Conservation (phyloP, 92 coral and sea anemone genomes). For the Phenganax subtilis region DNA sequence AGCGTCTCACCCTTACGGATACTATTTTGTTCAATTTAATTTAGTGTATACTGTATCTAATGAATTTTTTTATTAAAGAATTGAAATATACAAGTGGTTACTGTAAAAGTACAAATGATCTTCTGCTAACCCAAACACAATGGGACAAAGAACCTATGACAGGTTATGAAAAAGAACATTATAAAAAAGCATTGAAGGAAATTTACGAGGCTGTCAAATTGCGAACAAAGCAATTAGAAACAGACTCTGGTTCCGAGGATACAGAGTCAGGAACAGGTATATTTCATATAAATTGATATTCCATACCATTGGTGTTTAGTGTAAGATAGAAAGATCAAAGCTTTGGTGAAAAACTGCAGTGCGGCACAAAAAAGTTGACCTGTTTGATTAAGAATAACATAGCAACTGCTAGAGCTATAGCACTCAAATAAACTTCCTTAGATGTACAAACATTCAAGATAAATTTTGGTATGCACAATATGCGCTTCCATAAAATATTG, state of each 20-base stretch:
- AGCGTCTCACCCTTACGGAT: neutral
- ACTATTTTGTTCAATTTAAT: neutral
- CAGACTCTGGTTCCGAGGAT: conserved; percentile 49
- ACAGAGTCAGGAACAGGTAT: conserved; percentile 55
- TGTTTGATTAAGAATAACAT: too few relatives aligned
- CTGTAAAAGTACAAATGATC: conserved; percentile 14
- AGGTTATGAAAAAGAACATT: conserved; percentile 77
- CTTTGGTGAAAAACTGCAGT: too few relatives aligned
- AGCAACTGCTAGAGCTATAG: too few relatives aligned
- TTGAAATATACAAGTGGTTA: conserved; percentile 6
- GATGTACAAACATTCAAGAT: too few relatives aligned
- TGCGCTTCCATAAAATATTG: too few relatives aligned
- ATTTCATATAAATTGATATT: conserved; percentile 52
- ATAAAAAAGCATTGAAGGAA: conserved; percentile 85
- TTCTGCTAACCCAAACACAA: conserved; percentile 19
- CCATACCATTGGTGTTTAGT: conserved; percentile 33
- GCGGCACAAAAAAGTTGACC: too few relatives aligned
- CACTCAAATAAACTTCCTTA: too few relatives aligned
- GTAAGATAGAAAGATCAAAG: too few relatives aligned
- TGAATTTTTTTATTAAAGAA: neutral
- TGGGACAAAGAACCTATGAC: conserved; percentile 54
- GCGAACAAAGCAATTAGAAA: conserved; percentile 61
- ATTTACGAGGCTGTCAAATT: conserved; percentile 86
- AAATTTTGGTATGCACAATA: too few relatives aligned
- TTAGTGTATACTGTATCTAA: neutral